Conservation (phyloP, 1,140 invertebrate genomes). For the Drosophila ananassae region DNA sequence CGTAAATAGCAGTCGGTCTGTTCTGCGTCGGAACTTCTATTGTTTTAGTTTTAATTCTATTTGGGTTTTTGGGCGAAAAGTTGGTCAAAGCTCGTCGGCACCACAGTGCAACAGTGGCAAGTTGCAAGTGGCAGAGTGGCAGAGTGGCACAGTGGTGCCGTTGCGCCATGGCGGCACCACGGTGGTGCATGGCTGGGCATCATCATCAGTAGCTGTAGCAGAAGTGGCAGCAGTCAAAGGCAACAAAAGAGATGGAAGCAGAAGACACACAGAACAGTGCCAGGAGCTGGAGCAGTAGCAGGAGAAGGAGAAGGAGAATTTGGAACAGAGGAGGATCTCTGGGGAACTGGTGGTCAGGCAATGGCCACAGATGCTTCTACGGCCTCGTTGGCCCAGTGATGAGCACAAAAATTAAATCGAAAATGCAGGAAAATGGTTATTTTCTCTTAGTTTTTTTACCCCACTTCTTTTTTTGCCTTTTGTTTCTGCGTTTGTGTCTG, state of each 20-base stretch:
- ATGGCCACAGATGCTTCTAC: slow-evolving; percentile 53
- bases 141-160: background rate
- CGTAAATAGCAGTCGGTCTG: background rate
- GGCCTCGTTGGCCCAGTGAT: slow-evolving; percentile 49
- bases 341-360: slow-evolving; percentile 60
- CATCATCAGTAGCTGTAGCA: background rate
- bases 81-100: background rate
- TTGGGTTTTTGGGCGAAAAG: background rate
- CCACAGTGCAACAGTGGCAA: slow-evolving; percentile 2
- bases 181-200: slow-evolving; percentile 2
- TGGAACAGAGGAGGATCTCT: slow-evolving; percentile 37
- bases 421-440: slow-evolving; percentile 77
- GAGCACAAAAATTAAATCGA: slow-evolving; percentile 78
- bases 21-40: background rate
- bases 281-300: slow-evolving; percentile 19
- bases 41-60: background rate
- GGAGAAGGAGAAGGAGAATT: slow-evolving; percentile 21
- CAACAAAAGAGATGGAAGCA: slow-evolving; percentile 17
- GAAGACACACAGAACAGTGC: slow-evolving; percentile 14
- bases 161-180: background rate
- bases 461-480: slow-evolving; percentile 12
- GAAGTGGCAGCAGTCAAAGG: slow-evolving; percentile 6
- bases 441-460: slow-evolving; percentile 53
- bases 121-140: background rate
- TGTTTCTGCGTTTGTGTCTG: slow-evolving; percentile 38